Evolutionary conservation across 2,113 vertebrate genomes (phyloP).

Genomic region (Monopterus albus): DNA sequence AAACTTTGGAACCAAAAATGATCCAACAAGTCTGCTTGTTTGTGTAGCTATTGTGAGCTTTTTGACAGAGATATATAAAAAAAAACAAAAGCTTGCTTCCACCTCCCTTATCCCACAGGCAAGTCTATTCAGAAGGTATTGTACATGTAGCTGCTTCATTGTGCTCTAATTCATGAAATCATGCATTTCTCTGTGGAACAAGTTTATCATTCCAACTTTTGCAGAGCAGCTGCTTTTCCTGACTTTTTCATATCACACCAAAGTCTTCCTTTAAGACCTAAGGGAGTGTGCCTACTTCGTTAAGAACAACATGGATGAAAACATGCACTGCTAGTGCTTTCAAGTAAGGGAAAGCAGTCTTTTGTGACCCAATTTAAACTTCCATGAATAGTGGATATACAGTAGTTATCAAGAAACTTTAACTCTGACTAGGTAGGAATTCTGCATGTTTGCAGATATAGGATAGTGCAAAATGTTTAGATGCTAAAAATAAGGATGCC

Average conservation of each 20-base stretch:
- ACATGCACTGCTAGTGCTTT: conserved; percentile 54
- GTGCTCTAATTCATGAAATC: conserved; percentile 66
- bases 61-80: conserved; percentile 50
- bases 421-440: conserved; percentile 6
- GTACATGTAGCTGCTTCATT: conserved; percentile 33
- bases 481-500: too few relatives aligned
- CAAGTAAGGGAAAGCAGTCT: conserved; percentile 55
- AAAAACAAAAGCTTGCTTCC: conserved; percentile 41
- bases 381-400: conserved; percentile 67
- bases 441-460: background rate
- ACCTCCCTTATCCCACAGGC: conserved; percentile 51
- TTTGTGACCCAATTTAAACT: conserved; percentile 66
- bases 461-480: background rate
- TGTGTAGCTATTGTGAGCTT: conserved; percentile 55
- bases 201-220: conserved; percentile 65
- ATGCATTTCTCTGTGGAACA: conserved; percentile 55
- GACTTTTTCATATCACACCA: conserved; percentile 56
- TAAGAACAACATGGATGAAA: conserved; percentile 65
- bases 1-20: conserved; percentile 49
- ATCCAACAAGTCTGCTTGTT: conserved; percentile 75
- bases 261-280: conserved; percentile 61
- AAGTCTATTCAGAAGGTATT: conserved; percentile 48
- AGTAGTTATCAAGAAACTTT: conserved; percentile 48
- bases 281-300: conserved; percentile 71
- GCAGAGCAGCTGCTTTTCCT: conserved; percentile 30